Base-by-base conservation (phyloP, 2,888 invertebrate genomes). In the Acleris sparsana region DNA sequence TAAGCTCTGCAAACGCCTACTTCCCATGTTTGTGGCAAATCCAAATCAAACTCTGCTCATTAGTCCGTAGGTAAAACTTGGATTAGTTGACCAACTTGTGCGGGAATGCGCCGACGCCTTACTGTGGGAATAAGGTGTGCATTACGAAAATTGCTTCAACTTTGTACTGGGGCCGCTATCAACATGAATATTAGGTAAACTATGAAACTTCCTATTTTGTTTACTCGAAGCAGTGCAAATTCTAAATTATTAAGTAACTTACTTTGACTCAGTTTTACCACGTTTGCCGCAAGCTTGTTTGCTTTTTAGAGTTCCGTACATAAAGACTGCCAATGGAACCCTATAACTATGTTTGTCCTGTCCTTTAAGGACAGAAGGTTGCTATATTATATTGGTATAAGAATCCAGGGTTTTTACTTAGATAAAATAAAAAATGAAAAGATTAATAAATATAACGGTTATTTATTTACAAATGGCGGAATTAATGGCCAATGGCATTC, bases 1-100 rank as follows among this genome's bases (percentile, higher is more conserved):
- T 73, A 80, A 78, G 78, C 76, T 78, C 79, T 76, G 80, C n/a
- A 74, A 72, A 78, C 74, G 74, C 78, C 78, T 79, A 84, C 83
- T 83, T 79, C 78, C 73, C 74, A 74, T 18, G 77, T 73, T 80
- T 80, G 80, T 76, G 71, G 82, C 78, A 84, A 87, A 86, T 89
- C 85, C 86, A 84, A 88, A 90, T 92, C 89, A 89, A 92, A 89
- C 89, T 89, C 89, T 86, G 87, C 88, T 91, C 90, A 91, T 92
- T 92, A 91, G 87, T 82, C 82, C 78, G 88, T 86, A 86, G 85
- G 89, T 88, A 89, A 90, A 91, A 91, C 90, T 92, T 91, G 90
- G 88, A 92, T 92, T 91, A 92, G 91, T 92, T 91, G 88, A 85
- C 83, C 87, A 89, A 90, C 87, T 91, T 85, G 75, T 78, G 83